A percentile compares a stretch with the other conserved stretches of the same genome.
Evolutionary conservation across 2,797 vertebrate species (phyloP).

Genomic region (Danio aesculapii): DNA sequence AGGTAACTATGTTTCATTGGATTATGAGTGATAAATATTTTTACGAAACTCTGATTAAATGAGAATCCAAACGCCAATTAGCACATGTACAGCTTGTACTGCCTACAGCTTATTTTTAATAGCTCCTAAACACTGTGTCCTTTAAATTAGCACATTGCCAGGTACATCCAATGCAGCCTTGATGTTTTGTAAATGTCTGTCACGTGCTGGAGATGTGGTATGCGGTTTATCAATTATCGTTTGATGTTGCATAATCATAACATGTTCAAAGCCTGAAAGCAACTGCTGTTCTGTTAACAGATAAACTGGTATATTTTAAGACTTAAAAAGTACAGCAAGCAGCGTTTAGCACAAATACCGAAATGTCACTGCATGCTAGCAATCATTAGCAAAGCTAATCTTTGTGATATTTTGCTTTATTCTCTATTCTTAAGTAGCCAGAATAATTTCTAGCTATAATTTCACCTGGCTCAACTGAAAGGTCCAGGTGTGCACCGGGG

Average conservation of each 20-base stretch:
- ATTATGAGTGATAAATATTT: neutral
- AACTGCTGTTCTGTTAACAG: neutral
- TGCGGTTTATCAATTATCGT: slow-evolving; percentile 11
- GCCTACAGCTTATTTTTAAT: neutral
- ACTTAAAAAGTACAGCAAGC: neutral
- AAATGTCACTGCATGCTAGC: neutral
- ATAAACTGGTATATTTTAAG: slow-evolving; percentile 4
- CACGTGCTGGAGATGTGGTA: slow-evolving; percentile 54
- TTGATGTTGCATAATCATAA: slow-evolving; percentile 34
- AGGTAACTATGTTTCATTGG: neutral
- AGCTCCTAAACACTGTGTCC: neutral
- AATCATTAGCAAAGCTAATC: neutral
- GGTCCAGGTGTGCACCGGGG: slow-evolving; percentile 13
- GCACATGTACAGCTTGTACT: neutral
- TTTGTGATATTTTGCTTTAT: slow-evolving; percentile 11
- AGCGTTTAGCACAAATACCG: neutral
- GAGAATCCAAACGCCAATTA: neutral
- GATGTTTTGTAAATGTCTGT: slow-evolving; percentile 49
- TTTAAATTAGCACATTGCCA: neutral
- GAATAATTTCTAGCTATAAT: neutral
- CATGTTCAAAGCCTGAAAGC: neutral
- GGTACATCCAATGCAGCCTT: slow-evolving; percentile 9
- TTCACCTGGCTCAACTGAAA: slow-evolving; percentile 9
- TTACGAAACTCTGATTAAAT: neutral
- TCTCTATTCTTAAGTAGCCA: neutral